Conservation (phyloP, 2,113 vertebrate genomes). For the Glaucomys volans region DNA sequence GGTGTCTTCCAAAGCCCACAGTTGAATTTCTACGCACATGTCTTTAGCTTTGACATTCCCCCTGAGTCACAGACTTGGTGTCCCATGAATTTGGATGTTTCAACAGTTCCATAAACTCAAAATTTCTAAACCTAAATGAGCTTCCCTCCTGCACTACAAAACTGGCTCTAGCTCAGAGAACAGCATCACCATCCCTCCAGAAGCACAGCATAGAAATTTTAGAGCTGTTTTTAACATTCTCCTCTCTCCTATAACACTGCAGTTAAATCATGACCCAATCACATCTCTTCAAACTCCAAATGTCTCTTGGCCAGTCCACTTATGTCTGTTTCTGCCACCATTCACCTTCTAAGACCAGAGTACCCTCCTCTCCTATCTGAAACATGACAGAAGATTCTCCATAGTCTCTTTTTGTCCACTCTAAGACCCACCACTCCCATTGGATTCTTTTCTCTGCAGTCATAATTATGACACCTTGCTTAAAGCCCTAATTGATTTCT, state of each 20-base stretch:
- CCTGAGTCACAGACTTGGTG: not conserved
- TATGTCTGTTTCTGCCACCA: not conserved
- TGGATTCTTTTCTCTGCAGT: not conserved
- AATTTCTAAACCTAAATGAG: not conserved
- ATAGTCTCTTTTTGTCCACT: not conserved
- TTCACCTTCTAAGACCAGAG: no score
- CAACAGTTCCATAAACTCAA: not conserved
- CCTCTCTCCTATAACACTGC: not conserved
- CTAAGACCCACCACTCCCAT: accelerated
- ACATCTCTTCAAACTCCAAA: not conserved
- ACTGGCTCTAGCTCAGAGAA: not conserved
- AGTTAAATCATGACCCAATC: not conserved
- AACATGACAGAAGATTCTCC: not conserved
- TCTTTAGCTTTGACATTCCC: not conserved
- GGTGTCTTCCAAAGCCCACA: not conserved
- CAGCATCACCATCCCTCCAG: not conserved
- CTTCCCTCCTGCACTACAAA: not conserved
- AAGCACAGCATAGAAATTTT: not conserved
- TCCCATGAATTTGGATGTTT: not conserved
- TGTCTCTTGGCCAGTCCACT: not conserved
- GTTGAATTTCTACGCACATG: not conserved
- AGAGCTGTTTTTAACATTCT: not conserved
- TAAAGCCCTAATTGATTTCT: not conserved
- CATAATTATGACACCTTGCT: not conserved
- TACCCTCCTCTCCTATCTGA: not conserved